Conservation (phyloP, 1,140 invertebrate genomes). For the Gryon sp. region DNA sequence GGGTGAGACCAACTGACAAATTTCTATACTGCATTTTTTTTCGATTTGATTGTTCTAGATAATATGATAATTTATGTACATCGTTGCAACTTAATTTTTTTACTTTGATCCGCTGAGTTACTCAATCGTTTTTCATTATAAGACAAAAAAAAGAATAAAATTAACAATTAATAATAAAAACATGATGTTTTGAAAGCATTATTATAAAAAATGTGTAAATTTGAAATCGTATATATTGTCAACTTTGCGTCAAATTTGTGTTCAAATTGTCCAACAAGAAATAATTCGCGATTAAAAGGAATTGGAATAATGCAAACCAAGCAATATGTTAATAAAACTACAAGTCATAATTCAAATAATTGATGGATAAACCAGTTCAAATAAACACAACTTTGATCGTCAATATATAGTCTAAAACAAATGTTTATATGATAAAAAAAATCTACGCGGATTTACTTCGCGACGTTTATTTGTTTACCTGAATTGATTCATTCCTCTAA, state of each 20-base stretch:
- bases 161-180: too few relatives aligned
- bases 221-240: too few relatives aligned
- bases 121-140: background rate
- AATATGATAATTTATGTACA: constrained; percentile 14
- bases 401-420: too few relatives aligned
- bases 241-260: too few relatives aligned
- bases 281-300: too few relatives aligned
- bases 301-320: too few relatives aligned
- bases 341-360: constrained; percentile 3
- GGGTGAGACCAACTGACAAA: constrained; percentile 20
- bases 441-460: background rate
- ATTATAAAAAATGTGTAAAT: too few relatives aligned
- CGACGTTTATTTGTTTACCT: constrained; percentile 4
- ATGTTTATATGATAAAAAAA: background rate
- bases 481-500: constrained; percentile 7
- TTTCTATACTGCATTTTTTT: constrained; percentile 18
- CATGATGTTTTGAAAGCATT: too few relatives aligned
- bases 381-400: too few relatives aligned
- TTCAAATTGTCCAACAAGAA: too few relatives aligned
- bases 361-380: constrained; percentile 6
- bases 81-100: constrained; percentile 2
- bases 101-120: background rate
- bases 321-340: constrained; percentile 1
- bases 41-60: background rate
- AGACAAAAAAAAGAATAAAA: too few relatives aligned